Percentiles rank a stretch among this genome's conserved stretches.
Conservation (phyloP, 2,113 vertebrate species). For the Prunella fulvescens region DNA sequence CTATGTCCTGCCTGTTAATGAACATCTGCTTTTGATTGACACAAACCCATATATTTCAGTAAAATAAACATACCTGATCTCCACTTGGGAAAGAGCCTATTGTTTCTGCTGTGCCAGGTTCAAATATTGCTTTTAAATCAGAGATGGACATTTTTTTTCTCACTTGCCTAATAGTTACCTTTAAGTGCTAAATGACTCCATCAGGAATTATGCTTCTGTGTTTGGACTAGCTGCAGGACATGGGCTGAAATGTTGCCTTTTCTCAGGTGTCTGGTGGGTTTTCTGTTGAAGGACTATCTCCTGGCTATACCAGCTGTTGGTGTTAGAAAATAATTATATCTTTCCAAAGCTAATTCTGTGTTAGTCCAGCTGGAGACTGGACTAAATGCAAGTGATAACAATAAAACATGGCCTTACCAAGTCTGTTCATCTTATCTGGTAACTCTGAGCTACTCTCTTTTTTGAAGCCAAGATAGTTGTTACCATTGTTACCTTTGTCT, state of each 20-base stretch:
- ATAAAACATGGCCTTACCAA: background rate
- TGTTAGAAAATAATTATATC: background rate
- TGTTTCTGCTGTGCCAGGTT: constrained; percentile 37
- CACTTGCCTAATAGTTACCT: background rate
- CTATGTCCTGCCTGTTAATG: constrained; percentile 20
- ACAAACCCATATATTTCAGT: constrained; percentile 36
- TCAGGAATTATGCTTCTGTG: background rate
- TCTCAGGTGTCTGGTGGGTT: background rate
- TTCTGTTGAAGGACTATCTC: background rate
- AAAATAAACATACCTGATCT: constrained; percentile 44
- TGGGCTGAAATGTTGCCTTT: background rate
- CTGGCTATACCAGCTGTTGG: background rate
- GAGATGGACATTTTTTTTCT: background rate
- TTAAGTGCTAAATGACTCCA: background rate
- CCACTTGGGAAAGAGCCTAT: constrained; percentile 31
- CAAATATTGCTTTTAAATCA: constrained; percentile 47
- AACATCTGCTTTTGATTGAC: constrained; percentile 58
- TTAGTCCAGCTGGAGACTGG: background rate
- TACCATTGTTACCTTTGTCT: background rate
- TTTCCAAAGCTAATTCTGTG: background rate
- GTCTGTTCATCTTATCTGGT: background rate
- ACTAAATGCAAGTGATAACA: background rate
- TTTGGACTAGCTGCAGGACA: background rate
- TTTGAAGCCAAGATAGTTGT: background rate
- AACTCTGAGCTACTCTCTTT: background rate